Percentiles rank a stretch among this genome's conserved stretches.
Evolutionary conservation across 2,113 vertebrate species (phyloP).

Genomic region (Hippocampus zosterae): DNA sequence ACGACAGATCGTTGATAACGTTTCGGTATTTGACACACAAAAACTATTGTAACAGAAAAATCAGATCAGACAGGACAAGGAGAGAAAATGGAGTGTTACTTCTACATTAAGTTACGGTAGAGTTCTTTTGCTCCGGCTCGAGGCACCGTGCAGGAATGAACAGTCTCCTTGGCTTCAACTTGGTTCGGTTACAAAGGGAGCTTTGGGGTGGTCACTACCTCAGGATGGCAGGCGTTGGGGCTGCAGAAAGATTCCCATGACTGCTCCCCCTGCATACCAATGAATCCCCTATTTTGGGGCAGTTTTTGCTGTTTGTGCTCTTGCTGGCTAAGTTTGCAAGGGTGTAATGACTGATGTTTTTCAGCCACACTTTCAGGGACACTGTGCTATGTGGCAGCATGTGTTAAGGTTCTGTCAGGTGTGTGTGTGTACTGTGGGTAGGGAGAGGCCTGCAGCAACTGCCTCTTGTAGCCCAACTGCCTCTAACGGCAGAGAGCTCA

Average conservation of each 20-base stretch:
- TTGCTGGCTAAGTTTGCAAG: conserved; percentile 37
- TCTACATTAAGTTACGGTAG: background rate
- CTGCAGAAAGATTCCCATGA: conserved; percentile 52
- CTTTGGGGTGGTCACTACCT: conserved; percentile 55
- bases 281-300: conserved; percentile 37
- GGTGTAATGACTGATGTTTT: conserved; percentile 27
- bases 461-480: conserved; percentile 26
- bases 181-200: conserved; percentile 62
- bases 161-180: conserved; percentile 63
- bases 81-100: conserved; percentile 18
- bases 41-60: too few species aligned
- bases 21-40: background rate
- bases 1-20: background rate
- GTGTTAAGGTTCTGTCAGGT: conserved; percentile 10
- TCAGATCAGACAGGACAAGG: conserved; percentile 6
- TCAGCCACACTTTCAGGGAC: conserved; percentile 17
- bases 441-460: background rate
- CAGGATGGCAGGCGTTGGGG: conserved; percentile 47
- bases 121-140: conserved; percentile 16
- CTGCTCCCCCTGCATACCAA: conserved; percentile 66
- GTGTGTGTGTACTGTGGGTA: conserved; percentile 7
- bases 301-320: conserved; percentile 54
- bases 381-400: conserved; percentile 31
- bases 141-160: conserved; percentile 24
- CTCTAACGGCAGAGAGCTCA: conserved; percentile 14